phyloP scores from a whole-genome alignment of 2,888 invertebrate genomes.

The Macrosiphum euphorbiae region DNA sequence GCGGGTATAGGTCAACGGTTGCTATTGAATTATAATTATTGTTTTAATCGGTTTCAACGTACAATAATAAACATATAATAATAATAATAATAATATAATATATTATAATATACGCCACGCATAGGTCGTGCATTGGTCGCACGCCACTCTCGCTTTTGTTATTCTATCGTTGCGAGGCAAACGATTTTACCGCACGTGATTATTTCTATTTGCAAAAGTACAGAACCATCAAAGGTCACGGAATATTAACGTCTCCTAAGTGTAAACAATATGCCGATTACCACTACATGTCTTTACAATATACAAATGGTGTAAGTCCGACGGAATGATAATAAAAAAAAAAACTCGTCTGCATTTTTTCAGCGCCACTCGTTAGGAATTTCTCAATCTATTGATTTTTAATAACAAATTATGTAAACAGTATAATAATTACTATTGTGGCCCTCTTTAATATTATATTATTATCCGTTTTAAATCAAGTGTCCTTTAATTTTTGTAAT shows the following conservation, averaged over 20 bases:
- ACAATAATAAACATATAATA: not conserved
- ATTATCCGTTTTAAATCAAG: not conserved
- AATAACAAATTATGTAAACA: not conserved
- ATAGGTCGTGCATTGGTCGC: not conserved
- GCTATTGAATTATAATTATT: slow-evolving; percentile 39
- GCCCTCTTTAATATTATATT: too few relatives aligned
- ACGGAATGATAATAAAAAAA: not conserved
- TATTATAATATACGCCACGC: not conserved
- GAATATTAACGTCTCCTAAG: not conserved
- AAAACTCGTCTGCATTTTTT: not conserved
- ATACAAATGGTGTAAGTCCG: not conserved
- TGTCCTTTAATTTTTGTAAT: not conserved
- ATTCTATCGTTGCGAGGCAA: not conserved
- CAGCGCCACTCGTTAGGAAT: not conserved
- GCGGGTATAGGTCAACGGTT: slow-evolving; percentile 56
- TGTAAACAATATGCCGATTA: not conserved
- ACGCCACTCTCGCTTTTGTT: slow-evolving; percentile 33
- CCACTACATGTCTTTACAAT: not conserved
- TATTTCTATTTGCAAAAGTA: not conserved
- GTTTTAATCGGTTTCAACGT: slow-evolving; percentile 27
- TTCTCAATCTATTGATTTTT: not conserved
- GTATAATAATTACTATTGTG: not conserved
- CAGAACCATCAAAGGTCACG: not conserved
- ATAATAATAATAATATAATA: not conserved
- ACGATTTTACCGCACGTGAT: not conserved